Conservation (phyloP, 2,113 vertebrate species). For the Salvelinus namaycush region DNA sequence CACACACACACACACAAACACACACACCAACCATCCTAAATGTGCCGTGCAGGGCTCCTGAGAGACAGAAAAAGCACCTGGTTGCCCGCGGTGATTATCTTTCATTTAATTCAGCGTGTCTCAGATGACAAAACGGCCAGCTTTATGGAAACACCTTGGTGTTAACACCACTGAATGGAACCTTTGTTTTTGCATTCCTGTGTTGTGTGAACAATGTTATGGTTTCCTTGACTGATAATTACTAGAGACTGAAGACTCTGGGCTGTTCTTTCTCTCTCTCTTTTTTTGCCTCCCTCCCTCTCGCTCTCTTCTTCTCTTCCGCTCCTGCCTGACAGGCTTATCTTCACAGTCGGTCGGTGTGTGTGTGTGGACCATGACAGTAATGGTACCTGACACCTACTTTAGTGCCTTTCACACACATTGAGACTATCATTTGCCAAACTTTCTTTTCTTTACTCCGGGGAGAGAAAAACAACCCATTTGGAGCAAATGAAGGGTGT, state of each 20-base stretch:
- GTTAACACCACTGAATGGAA: slow-evolving; percentile 63
- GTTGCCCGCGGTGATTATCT: slow-evolving; percentile 67
- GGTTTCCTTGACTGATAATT: slow-evolving; percentile 72
- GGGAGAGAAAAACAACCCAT: slow-evolving; percentile 38
- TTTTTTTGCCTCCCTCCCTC: slow-evolving; percentile 3
- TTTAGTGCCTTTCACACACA: slow-evolving; percentile 66
- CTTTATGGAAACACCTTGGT: slow-evolving; percentile 68
- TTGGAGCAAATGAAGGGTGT: slow-evolving; percentile 48
- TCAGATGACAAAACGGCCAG: slow-evolving; percentile 64
- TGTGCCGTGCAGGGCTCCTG: slow-evolving; percentile 36
- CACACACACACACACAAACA: neutral
- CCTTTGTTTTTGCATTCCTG: slow-evolving; percentile 73
- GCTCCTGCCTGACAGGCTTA: slow-evolving; percentile 53
- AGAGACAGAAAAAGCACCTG: slow-evolving; percentile 63
- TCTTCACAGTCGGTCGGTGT: neutral
- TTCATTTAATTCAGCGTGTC: slow-evolving; percentile 62
- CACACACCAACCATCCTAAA: slow-evolving; percentile 7
- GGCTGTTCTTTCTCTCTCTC: slow-evolving; percentile 33
- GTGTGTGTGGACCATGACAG: slow-evolving; percentile 52
- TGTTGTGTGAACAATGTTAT: slow-evolving; percentile 68
- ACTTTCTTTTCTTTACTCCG: slow-evolving; percentile 45
- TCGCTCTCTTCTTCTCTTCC: slow-evolving; percentile 16
- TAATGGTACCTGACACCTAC: slow-evolving; percentile 68
- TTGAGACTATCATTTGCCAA: slow-evolving; percentile 63
- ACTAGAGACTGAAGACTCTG: slow-evolving; percentile 45